A percentile compares a stretch with the other conserved stretches of the same genome.
phyloP scores from a whole-genome alignment of 2,797 vertebrate genomes.

The Coluber constrictor region DNA sequence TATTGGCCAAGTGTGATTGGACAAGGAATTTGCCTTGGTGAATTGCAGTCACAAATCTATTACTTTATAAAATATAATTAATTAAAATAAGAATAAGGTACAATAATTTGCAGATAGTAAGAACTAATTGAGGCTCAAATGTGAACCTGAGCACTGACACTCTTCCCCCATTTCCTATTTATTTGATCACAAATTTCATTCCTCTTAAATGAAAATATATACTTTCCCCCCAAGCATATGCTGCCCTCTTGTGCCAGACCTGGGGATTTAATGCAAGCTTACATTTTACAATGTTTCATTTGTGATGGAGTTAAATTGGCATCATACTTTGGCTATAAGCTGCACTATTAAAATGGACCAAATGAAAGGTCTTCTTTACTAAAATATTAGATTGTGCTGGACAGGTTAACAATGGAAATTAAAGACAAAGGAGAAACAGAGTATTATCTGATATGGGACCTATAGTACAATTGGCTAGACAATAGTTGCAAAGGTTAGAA shows the following conservation, averaged over 20 bases:
- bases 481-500: too few species aligned
- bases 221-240: not conserved
- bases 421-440: too few species aligned
- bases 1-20: too few species aligned
- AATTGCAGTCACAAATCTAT: not conserved
- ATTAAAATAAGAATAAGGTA: not conserved
- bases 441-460: too few species aligned
- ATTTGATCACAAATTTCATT: not conserved
- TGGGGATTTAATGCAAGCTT: not conserved
- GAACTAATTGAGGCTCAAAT: not conserved
- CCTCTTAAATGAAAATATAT: not conserved
- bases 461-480: too few species aligned
- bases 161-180: not conserved
- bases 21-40: too few species aligned
- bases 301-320: not conserved
- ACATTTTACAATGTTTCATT: not conserved
- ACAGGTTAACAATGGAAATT: too few species aligned
- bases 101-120: not conserved
- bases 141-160: not conserved
- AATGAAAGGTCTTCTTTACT: not conserved
- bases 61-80: not conserved
- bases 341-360: not conserved
- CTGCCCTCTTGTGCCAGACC: slow-evolving; percentile 8
- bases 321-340: not conserved
- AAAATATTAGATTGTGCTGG: too few species aligned